These are phyloP conservation scores for Ennomos quercinarius DNA, from an alignment of 2,888 invertebrate genomes.

Conservation along the genomic window DNA sequence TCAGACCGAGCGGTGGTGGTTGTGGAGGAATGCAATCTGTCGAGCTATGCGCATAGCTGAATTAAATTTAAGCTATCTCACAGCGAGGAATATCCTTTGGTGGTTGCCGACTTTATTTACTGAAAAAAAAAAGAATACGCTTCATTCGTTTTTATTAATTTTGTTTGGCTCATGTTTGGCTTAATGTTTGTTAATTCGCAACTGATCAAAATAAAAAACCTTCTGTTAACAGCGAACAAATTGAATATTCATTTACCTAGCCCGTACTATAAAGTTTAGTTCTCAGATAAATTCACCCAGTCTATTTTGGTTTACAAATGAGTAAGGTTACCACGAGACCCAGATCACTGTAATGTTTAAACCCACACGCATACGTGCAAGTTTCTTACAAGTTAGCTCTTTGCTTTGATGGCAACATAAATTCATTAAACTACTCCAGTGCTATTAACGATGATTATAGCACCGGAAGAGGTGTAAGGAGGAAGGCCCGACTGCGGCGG, in stretches of 20 bases:
- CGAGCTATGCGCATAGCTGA: conserved; percentile 71
- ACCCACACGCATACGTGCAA: conserved; percentile 47
- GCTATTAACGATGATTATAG: conserved; percentile 81
- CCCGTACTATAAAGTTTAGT: conserved; percentile 36
- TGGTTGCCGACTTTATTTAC: conserved; percentile 10
- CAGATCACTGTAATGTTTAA: conserved; percentile 42
- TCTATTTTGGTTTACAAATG: conserved; percentile 54
- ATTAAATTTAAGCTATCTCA: conserved; percentile 71
- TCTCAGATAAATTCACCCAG: conserved; percentile 39
- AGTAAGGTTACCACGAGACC: conserved; percentile 42
- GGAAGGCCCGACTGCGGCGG: conserved; percentile 59
- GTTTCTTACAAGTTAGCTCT: conserved; percentile 54
- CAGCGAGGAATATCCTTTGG: conserved; percentile 4
- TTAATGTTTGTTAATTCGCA: conserved; percentile 10
- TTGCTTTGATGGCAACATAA: conserved; percentile 75
- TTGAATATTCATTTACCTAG: conserved; percentile 34
- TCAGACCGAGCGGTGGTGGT: conserved; percentile 45
- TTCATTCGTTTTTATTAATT: conserved; percentile 24
- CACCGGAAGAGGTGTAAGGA: conserved; percentile 66
- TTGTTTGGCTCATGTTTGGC: conserved; percentile 23
- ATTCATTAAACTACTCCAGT: conserved; percentile 77
- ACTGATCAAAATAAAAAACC: conserved; percentile 16
- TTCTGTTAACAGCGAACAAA: conserved; percentile 23
- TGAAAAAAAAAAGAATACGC: conserved; percentile 5
- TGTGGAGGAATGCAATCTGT: conserved; percentile 79